These are phyloP conservation scores for Pogonophryne albipinna DNA, from an alignment of 2,797 vertebrate genomes.

Conservation along the genomic window DNA sequence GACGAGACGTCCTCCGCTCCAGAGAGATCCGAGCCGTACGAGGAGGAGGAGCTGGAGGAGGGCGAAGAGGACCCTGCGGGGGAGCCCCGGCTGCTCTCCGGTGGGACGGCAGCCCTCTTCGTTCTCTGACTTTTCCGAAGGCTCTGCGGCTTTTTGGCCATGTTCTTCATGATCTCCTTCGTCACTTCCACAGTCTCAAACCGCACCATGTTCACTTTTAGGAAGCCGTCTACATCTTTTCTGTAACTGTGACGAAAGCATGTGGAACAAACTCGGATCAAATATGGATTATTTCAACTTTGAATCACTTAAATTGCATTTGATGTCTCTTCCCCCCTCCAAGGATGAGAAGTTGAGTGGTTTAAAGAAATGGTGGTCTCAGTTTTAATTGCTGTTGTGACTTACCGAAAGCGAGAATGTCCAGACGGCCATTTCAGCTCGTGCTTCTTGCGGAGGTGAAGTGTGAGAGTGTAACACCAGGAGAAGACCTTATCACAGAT, in stretches of 20 bases:
- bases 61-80: slow-evolving; percentile 74
- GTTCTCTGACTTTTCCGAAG: slow-evolving; percentile 72
- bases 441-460: slow-evolving; percentile 85
- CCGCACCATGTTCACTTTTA: slow-evolving; percentile 87
- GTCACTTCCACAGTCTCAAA: slow-evolving; percentile 89
- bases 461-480: slow-evolving; percentile 87
- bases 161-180: slow-evolving; percentile 89
- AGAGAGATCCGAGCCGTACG: slow-evolving; percentile 71
- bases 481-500: slow-evolving; percentile 88
- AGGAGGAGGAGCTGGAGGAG: slow-evolving; percentile 78
- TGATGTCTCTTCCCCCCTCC: neutral
- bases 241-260: slow-evolving; percentile 74
- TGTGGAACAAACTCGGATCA: neutral
- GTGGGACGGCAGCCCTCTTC: slow-evolving; percentile 42
- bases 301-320: neutral
- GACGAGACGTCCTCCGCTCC: slow-evolving; percentile 66
- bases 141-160: slow-evolving; percentile 83
- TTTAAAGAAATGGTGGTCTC: neutral
- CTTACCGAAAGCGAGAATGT: slow-evolving; percentile 85
- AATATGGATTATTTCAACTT: neutral
- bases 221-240: slow-evolving; percentile 83
- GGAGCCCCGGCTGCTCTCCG: slow-evolving; percentile 62
- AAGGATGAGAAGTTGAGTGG: neutral
- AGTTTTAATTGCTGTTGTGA: neutral
- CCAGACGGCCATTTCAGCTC: slow-evolving; percentile 88